Evolutionary conservation across 2,888 invertebrate genomes (phyloP).

Genomic region (Celastrina argiolus): DNA sequence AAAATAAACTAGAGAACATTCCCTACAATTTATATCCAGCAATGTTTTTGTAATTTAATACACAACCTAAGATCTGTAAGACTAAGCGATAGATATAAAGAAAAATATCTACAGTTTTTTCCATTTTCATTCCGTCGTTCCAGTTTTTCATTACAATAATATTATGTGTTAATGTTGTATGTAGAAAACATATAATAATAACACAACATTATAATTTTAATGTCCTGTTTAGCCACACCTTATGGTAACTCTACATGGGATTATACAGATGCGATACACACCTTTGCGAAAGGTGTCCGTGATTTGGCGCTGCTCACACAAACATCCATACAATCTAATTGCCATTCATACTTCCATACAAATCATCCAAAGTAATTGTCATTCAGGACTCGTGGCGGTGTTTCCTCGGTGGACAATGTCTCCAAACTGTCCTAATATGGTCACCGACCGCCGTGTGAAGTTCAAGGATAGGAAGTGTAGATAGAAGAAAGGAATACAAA

Average conservation of each 20-base stretch:
- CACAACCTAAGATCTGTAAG: too few species aligned
- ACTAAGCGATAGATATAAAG: too few species aligned
- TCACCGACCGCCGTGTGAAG: neutral
- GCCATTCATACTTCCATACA: conserved; percentile 4
- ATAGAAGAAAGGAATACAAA: conserved; percentile 4
- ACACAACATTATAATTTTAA: neutral
- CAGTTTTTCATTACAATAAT: too few species aligned
- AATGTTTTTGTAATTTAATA: too few species aligned
- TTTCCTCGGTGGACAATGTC: conserved; percentile 28
- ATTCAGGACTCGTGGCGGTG: conserved; percentile 28
- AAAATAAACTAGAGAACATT: too few species aligned
- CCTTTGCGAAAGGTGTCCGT: conserved; percentile 50
- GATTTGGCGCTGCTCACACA: conserved; percentile 3
- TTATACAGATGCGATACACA: conserved; percentile 62
- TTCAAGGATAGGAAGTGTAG: conserved; percentile 5
- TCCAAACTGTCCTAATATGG: conserved; percentile 35
- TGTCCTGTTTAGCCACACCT: conserved; percentile 22
- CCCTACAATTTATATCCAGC: too few species aligned
- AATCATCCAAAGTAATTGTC: conserved; percentile 26
- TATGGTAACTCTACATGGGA: conserved; percentile 43
- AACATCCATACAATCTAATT: conserved; percentile 25
- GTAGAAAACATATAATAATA: too few species aligned
- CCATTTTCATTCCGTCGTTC: too few species aligned
- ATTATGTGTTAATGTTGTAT: too few species aligned
- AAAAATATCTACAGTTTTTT: too few species aligned